Conservation (phyloP, 2,888 invertebrate species). For the Caenorhabditis sp. region DNA sequence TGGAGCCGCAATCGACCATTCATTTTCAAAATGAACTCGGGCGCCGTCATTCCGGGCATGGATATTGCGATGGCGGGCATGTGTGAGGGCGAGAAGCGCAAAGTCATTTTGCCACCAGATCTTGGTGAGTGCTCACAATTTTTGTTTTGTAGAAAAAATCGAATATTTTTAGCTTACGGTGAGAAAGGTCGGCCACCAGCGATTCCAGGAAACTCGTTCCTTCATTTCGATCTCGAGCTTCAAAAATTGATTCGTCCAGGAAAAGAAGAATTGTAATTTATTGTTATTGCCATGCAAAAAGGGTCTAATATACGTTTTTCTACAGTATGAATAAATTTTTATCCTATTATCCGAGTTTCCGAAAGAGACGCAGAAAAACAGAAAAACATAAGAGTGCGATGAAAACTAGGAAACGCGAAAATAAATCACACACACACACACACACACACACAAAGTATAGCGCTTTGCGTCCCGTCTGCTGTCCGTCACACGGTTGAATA, state of each 20-base stretch:
- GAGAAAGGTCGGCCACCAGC: conserved; percentile 62
- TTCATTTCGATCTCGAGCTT: conserved; percentile 67
- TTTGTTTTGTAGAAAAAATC: neutral
- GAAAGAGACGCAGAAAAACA: too few relatives aligned
- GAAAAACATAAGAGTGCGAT: too few relatives aligned
- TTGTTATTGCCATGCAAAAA: too few relatives aligned
- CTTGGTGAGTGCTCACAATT: conserved; percentile 40
- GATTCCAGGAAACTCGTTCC: conserved; percentile 65
- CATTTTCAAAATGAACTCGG: conserved; percentile 62
- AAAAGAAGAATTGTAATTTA: conserved; percentile 59
- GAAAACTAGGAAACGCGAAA: too few relatives aligned
- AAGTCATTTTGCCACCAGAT: conserved; percentile 66
- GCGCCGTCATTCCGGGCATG: conserved; percentile 66
- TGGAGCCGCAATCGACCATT: conserved; percentile 66
- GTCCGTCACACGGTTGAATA: too few relatives aligned
- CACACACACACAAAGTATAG: too few relatives aligned
- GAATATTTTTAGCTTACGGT: conserved; percentile 59
- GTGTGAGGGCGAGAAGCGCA: conserved; percentile 68
- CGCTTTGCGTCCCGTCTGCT: too few relatives aligned
- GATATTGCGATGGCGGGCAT: conserved; percentile 68
- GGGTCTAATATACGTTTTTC: too few relatives aligned
- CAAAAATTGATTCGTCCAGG: conserved; percentile 59
- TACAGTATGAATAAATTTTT: too few relatives aligned
- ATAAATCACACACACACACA: too few relatives aligned
- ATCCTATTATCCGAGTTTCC: too few relatives aligned